phyloP scores from a whole-genome alignment of 35 echinoderm and acorn worm species.

The Amphiura filiformis region DNA sequence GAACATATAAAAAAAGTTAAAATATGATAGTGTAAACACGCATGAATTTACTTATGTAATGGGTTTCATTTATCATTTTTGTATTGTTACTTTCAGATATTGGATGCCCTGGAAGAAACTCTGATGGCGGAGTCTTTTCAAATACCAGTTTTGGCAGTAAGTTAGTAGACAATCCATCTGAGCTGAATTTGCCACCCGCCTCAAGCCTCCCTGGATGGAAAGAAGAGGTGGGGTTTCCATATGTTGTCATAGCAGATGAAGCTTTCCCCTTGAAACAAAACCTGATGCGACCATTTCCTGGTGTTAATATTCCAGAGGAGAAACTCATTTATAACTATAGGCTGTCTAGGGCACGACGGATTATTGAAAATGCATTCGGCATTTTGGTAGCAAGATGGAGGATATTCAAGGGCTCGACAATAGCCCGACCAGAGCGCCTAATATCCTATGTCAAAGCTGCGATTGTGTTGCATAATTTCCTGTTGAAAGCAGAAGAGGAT shows the following conservation, averaged over 20 bases:
- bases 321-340: conserved; percentile 65
- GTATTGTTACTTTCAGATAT: no score
- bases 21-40: no score
- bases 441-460: not conserved
- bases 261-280: conserved; percentile 63
- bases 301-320: not conserved
- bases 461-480: conserved; percentile 39
- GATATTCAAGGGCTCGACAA: not conserved
- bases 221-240: not conserved
- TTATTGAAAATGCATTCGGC: conserved; percentile 70
- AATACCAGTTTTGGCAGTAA: not conserved
- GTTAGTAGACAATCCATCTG: not conserved
- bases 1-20: no score
- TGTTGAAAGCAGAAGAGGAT: not conserved
- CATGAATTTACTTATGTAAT: no score
- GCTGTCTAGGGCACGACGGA: conserved; percentile 46
- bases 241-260: conserved; percentile 61
- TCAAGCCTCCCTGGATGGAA: not conserved
- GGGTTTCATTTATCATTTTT: no score
- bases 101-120: conserved; percentile 35
- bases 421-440: not conserved
- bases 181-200: not conserved
- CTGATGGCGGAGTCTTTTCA: conserved; percentile 55
- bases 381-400: conserved; percentile 57
- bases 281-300: conserved; percentile 47